Evolutionary conservation across 2,888 invertebrate species (phyloP), one percentile per base, ranked within the genome.

Genomic region (Idaea straminata): DNA sequence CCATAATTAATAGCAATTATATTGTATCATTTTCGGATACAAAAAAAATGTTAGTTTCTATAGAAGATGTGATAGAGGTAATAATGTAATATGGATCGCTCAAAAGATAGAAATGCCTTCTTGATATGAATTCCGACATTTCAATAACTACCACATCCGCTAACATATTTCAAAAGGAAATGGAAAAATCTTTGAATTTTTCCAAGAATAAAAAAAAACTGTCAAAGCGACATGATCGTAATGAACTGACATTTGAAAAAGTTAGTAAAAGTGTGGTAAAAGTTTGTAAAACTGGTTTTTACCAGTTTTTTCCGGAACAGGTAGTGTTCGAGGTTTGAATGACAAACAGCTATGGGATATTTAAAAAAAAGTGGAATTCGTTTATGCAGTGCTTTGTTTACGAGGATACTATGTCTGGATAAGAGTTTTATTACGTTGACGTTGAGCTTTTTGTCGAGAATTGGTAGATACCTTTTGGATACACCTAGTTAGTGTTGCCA

Each of bases 261-360:
- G 74, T 66, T 60, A 35, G 63, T 25, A 59, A 63, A 76, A 74
- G 71, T 78, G 77, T 35, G 63, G 63, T 25, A 59, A 63, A 76
- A 74, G 71, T 78, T 77, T 35, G 63, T 3, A 38, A 61, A 65
- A 80, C 76, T 70, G 76, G 73, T 66, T 71, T 75, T 73, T 65
- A 66, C 75, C 74, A 72, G 71, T 73, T 75, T 69, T 67, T 65
- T 62, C 67, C 25, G 25, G 62, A 62, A 63, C 69, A 72, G 71
- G 72, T 71, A 68, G 71, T 64, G 62, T 73, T 64, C 72, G 68
- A 67, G 25, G 68, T 58, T 65, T 65, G 74, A 77, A 77, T 77
- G 78, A 76, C 76, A 79, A 80, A 79, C 76, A 75, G 75, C 74
- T 72, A 36, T 62, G 68, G 67, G 67, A 69, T 73, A 60, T 57